Conservation (phyloP, 92 coral and sea anemone species). For the Epizoanthus fatuus region DNA sequence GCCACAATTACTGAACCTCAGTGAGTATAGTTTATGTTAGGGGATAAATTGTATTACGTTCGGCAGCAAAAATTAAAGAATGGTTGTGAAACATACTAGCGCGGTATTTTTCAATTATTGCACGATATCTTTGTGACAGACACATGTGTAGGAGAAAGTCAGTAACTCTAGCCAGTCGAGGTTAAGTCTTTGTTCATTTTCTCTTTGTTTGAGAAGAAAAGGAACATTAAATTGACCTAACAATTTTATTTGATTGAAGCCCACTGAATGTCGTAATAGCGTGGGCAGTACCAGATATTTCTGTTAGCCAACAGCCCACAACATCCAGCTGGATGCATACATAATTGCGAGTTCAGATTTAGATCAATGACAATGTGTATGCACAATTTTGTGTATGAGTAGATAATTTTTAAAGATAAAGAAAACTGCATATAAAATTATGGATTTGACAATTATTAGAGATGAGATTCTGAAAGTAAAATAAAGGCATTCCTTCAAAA, state of each 20-base stretch:
- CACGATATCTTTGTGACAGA: background rate
- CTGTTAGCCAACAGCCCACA: background rate
- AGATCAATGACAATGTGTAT: background rate
- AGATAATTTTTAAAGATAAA: background rate
- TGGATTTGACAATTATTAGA: too few relatives aligned
- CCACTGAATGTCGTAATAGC: background rate
- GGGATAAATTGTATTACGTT: too few relatives aligned
- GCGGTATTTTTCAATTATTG: too few relatives aligned
- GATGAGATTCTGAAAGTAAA: too few relatives aligned
- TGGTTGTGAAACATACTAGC: too few relatives aligned
- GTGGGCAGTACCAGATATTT: conserved; percentile 17
- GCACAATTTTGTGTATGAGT: background rate
- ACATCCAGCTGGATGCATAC: conserved; percentile 16
- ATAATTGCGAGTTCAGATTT: conserved; percentile 2
- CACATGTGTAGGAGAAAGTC: background rate
- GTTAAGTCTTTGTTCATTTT: background rate
- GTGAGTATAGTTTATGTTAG: too few relatives aligned
- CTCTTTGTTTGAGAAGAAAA: background rate
- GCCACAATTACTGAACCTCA: too few relatives aligned
- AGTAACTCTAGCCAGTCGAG: background rate
- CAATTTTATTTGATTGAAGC: background rate
- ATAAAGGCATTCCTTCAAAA: too few relatives aligned
- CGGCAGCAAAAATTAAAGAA: too few relatives aligned
- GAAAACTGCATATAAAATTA: too few relatives aligned
- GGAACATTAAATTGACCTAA: background rate